A percentile compares a stretch with the other conserved stretches of the same genome.
These are phyloP conservation scores for Plectrocnemia conspersa DNA, from an alignment of 1,140 invertebrate species.

Conservation along the genomic window DNA sequence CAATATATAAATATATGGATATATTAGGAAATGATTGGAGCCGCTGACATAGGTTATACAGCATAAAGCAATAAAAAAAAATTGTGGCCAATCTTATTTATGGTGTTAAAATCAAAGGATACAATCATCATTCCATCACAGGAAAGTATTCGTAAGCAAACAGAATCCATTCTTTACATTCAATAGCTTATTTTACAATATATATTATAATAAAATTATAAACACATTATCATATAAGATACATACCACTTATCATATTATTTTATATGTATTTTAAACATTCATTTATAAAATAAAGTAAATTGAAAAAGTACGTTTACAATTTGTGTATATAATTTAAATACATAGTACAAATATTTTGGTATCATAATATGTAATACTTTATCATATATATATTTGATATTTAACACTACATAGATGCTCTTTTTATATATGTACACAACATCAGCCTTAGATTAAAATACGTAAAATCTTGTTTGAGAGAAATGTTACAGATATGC, in stretches of 20 bases:
- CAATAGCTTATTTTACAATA: conserved; percentile 53
- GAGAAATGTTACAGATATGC: background rate
- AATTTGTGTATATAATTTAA: too few relatives aligned
- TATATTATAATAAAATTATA: too few relatives aligned
- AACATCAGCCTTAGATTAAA: conserved; percentile 17
- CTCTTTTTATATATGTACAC: conserved; percentile 34
- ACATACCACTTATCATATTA: too few relatives aligned
- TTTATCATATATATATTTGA: conserved; percentile 34
- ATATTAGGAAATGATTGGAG: too few relatives aligned
- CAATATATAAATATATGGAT: too few relatives aligned
- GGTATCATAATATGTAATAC: too few relatives aligned
- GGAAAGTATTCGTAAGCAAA: conserved; percentile 96
- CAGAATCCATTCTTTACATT: conserved; percentile 89
- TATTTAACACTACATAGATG: conserved; percentile 34
- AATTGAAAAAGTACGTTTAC: too few relatives aligned
- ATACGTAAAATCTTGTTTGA: conserved; percentile 3
- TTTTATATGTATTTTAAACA: too few relatives aligned
- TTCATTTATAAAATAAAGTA: too few relatives aligned
- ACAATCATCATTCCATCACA: conserved; percentile 95
- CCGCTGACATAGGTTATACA: too few relatives aligned
- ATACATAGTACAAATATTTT: conserved; percentile 31
- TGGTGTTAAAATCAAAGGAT: conserved; percentile 93
- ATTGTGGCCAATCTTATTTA: conserved; percentile 95
- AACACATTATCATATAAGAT: too few relatives aligned
- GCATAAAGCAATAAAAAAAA: too few relatives aligned